Conservation (phyloP, 2,888 invertebrate species). For the Notocelia uddmanniana region DNA sequence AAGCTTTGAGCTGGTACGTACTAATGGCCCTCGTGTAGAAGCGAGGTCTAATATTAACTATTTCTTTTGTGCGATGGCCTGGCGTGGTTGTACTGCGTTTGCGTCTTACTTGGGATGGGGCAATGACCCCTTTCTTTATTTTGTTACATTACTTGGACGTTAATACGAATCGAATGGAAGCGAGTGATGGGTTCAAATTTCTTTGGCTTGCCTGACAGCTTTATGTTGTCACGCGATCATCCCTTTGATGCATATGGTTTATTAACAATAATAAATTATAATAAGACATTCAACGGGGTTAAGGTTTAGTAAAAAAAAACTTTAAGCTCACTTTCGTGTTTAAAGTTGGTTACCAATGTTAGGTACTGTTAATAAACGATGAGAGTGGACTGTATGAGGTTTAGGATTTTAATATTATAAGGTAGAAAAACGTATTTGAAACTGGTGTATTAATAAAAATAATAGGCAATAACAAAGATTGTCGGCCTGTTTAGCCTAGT, state of each 20-base stretch:
- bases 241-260: constrained; percentile 68
- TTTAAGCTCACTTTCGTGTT: no score
- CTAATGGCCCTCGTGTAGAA: constrained; percentile 81
- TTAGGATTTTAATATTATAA: no score
- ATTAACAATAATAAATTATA: constrained; percentile 50
- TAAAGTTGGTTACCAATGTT: no score
- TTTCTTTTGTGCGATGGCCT: constrained; percentile 81
- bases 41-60: constrained; percentile 82
- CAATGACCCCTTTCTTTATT: constrained; percentile 79
- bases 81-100: constrained; percentile 71
- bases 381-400: no score
- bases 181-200: constrained; percentile 78
- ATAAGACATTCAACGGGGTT: background rate
- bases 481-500: no score
- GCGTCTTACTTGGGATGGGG: constrained; percentile 68
- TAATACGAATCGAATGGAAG: constrained; percentile 82
- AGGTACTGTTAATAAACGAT: no score
- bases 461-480: no score
- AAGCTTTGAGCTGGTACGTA: constrained; percentile 77
- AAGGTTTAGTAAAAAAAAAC: background rate
- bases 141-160: constrained; percentile 81
- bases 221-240: constrained; percentile 76
- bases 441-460: no score
- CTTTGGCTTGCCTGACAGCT: constrained; percentile 68
- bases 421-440: no score